Evolutionary conservation across 2,113 vertebrate genomes (phyloP).

Genomic region (Aegypius monachus): DNA sequence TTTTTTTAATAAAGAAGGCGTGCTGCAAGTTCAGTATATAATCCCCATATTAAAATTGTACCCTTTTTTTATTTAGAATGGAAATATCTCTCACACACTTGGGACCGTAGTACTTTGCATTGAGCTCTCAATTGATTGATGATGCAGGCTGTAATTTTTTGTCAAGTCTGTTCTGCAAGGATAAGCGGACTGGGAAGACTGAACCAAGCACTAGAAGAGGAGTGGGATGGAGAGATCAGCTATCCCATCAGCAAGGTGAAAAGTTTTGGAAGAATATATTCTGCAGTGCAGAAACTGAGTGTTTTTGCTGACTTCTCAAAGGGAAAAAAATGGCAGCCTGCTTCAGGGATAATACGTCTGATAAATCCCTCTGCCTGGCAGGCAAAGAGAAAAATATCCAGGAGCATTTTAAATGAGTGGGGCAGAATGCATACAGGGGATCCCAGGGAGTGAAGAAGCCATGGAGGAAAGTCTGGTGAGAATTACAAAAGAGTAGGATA

Average conservation of each 20-base stretch:
- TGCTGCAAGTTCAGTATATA: slow-evolving; percentile 19
- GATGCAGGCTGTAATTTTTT: neutral
- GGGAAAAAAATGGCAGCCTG: neutral
- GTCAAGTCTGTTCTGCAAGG: neutral
- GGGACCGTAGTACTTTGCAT: neutral
- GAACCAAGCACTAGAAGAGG: neutral
- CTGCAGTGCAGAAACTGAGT: neutral
- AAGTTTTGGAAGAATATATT: neutral
- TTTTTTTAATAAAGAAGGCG: slow-evolving; percentile 51
- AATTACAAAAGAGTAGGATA: neutral
- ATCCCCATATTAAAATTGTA: neutral
- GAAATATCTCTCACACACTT: neutral
- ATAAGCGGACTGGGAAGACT: neutral
- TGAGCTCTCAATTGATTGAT: neutral
- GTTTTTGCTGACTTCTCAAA: neutral
- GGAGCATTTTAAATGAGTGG: neutral
- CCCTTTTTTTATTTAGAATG: neutral
- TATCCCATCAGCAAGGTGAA: neutral
- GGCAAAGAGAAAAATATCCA: neutral
- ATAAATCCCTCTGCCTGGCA: neutral
- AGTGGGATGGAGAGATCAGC: neutral
- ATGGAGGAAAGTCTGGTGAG: neutral
- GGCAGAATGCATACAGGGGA: neutral
- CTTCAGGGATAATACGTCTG: neutral
- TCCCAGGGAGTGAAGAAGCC: neutral